Percentiles rank a stretch among this genome's conserved stretches.
These are phyloP conservation scores for Noctua pronuba DNA, from an alignment of 2,888 invertebrate species.

Conservation along the genomic window DNA sequence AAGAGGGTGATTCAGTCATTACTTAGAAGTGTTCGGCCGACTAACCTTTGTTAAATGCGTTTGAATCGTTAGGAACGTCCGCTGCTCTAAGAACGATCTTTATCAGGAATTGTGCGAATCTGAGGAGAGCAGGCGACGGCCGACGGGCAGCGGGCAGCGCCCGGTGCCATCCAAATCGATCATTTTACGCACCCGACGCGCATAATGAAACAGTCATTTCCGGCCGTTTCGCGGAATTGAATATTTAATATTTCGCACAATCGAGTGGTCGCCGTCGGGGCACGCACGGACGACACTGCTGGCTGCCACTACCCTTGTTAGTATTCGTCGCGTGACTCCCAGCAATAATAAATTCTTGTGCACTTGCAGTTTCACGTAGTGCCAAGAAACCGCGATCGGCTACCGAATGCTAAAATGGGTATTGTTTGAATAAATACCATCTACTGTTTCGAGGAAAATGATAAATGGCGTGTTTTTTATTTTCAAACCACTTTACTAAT, in stretches of 20 bases:
- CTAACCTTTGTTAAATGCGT: slow-evolving; percentile 67
- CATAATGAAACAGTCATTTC: slow-evolving; percentile 87
- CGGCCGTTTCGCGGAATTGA: slow-evolving; percentile 86
- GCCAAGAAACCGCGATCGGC: slow-evolving; percentile 86
- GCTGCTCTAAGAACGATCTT: slow-evolving; percentile 76
- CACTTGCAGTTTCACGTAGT: slow-evolving; percentile 89
- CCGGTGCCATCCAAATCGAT: slow-evolving; percentile 83
- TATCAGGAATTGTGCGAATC: slow-evolving; percentile 79
- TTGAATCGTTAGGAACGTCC: slow-evolving; percentile 66
- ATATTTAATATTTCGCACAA: slow-evolving; percentile 83
- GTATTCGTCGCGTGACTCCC: slow-evolving; percentile 84
- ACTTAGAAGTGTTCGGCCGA: slow-evolving; percentile 67
- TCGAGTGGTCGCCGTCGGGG: slow-evolving; percentile 76
- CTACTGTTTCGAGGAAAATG: slow-evolving; percentile 64
- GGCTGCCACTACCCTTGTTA: slow-evolving; percentile 77
- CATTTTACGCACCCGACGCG: slow-evolving; percentile 84
- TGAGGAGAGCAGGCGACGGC: slow-evolving; percentile 63
- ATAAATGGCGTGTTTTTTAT: slow-evolving; percentile 59
- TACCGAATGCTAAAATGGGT: slow-evolving; percentile 86
- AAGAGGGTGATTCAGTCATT: slow-evolving; percentile 66
- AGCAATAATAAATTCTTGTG: slow-evolving; percentile 88
- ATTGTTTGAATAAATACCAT: slow-evolving; percentile 77
- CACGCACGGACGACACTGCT: slow-evolving; percentile 77
- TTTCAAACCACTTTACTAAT: slow-evolving; percentile 19
- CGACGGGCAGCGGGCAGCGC: slow-evolving; percentile 66